Conservation (phyloP, 2,113 vertebrate species). For the Mastomys natalensis region DNA sequence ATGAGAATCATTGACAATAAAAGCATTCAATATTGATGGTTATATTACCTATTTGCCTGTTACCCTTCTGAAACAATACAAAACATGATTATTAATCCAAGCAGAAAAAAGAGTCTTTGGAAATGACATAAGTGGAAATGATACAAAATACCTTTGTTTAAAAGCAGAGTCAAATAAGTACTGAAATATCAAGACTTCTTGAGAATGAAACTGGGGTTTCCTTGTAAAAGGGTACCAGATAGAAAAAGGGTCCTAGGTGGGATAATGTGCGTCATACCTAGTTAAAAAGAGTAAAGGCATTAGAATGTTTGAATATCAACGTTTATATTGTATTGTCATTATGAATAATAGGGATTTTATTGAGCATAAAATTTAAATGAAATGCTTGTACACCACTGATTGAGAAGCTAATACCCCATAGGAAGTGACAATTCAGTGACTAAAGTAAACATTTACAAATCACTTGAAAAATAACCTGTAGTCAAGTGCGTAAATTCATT, state of each 20-base stretch:
- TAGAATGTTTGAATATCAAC: conserved; percentile 52
- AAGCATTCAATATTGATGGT: conserved; percentile 72
- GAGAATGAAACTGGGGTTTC: conserved; percentile 48
- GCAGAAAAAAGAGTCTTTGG: not conserved
- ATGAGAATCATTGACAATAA: conserved; percentile 71
- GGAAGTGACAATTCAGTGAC: not conserved
- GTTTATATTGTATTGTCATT: not conserved
- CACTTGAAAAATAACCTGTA: not conserved
- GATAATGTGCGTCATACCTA: conserved; percentile 38
- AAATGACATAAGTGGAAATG: conserved; percentile 54
- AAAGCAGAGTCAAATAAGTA: conserved; percentile 64
- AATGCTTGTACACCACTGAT: conserved; percentile 3
- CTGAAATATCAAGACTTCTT: conserved; percentile 54
- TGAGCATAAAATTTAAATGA: conserved; percentile 51
- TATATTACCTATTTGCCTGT: conserved; percentile 42
- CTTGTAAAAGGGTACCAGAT: not conserved
- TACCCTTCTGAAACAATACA: conserved; percentile 70
- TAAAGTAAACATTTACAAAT: not conserved
- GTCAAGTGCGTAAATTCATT: not conserved
- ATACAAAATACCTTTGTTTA: conserved; percentile 73
- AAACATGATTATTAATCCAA: conserved; percentile 71
- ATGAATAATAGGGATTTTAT: conserved; percentile 1
- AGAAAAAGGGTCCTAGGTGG: conserved; percentile 25
- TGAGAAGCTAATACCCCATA: not conserved
- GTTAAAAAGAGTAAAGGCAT: conserved; percentile 43